phyloP scores from a whole-genome alignment of 2,888 invertebrate species.

The Calliopum simillimum region DNA sequence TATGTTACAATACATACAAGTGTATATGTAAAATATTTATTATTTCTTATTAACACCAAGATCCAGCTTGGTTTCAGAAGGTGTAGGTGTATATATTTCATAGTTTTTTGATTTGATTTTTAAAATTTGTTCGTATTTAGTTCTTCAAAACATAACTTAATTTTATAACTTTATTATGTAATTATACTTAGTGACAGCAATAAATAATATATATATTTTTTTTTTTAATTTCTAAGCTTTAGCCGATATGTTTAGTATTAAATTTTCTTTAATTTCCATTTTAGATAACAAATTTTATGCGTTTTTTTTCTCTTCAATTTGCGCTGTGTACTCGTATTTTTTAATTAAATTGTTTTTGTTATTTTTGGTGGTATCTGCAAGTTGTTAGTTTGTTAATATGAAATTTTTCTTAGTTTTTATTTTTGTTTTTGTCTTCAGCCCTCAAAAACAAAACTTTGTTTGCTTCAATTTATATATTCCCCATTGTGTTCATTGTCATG shows the following conservation, averaged over 20 bases:
- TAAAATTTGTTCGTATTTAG: not conserved
- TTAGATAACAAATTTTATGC: not conserved
- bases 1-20: not conserved
- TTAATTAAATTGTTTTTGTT: constrained; percentile 1
- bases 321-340: not conserved
- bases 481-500: constrained; percentile 37
- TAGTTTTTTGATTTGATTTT: not conserved
- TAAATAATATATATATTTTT: not conserved
- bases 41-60: constrained; percentile 36
- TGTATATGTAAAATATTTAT: constrained; percentile 7
- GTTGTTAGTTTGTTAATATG: not conserved
- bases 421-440: not conserved
- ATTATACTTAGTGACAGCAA: not conserved
- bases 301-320: not conserved
- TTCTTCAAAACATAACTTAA: not conserved
- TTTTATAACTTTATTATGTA: not conserved
- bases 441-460: not conserved
- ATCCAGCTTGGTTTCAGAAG: constrained; percentile 44
- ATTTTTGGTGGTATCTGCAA: constrained; percentile 13
- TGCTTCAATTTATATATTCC: not conserved
- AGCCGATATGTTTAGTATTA: not conserved
- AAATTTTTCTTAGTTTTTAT: not conserved
- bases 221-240: not conserved
- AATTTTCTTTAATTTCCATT: not conserved
- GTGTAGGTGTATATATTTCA: not conserved